These are phyloP conservation scores for Pipa parva DNA, from an alignment of 2,113 vertebrate species.

Conservation along the genomic window DNA sequence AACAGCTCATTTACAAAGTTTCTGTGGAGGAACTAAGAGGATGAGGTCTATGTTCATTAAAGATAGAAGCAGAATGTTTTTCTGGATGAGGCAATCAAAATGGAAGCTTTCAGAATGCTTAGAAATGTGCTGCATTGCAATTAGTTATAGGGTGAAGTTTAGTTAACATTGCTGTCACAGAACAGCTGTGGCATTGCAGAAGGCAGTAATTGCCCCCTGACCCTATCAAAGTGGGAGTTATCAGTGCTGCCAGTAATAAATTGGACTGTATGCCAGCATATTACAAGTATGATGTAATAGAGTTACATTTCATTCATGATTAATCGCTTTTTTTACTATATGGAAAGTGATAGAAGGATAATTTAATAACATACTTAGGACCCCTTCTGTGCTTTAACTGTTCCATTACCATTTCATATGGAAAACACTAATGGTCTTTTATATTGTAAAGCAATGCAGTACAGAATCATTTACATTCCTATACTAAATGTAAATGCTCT, in stretches of 20 bases:
- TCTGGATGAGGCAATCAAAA: not conserved
- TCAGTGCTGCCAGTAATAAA: not conserved
- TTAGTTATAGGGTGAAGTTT: not conserved
- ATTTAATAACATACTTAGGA: conserved; percentile 2
- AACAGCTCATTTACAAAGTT: conserved; percentile 4
- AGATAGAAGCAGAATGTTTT: not conserved
- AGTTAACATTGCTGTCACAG: not conserved
- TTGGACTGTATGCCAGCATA: not conserved
- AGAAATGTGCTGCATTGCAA: not conserved
- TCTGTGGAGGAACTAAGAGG: not conserved
- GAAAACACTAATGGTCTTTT: no score
- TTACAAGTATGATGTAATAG: not conserved
- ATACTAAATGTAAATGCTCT: no score
- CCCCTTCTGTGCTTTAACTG: not conserved
- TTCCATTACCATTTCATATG: no score
- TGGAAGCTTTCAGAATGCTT: not conserved
- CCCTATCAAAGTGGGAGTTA: not conserved
- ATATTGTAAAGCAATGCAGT: no score
- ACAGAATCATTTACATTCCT: no score
- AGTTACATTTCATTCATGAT: not conserved
- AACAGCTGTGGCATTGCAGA: conserved; percentile 8
- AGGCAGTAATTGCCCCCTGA: not conserved
- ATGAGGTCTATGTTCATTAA: conserved; percentile 5
- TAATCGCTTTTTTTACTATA: not conserved
- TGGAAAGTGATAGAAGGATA: not conserved